Evolutionary conservation across 1,140 invertebrate genomes (phyloP).

Genomic region (Aleiodes sp.): DNA sequence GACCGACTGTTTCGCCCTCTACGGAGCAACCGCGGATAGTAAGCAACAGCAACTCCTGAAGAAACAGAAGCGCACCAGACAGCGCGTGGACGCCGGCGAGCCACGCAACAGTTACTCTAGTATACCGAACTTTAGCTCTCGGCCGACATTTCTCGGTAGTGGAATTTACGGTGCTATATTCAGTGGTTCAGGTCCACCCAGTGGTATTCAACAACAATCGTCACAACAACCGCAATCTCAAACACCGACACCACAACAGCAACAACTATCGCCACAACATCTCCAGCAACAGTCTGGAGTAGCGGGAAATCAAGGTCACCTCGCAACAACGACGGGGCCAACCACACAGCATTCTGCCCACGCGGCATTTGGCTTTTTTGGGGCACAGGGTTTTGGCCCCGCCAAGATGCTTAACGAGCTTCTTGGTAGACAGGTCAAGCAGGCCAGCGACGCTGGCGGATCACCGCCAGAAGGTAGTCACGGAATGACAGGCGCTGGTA

Average conservation of each 20-base stretch:
- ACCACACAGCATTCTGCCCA: conserved; percentile 63
- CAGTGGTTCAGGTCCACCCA: conserved; percentile 60
- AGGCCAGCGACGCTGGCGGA: conserved; percentile 74
- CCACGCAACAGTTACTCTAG: conserved; percentile 91
- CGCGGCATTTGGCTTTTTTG: conserved; percentile 77
- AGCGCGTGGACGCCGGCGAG: conserved; percentile 93
- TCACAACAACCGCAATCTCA: conserved; percentile 43
- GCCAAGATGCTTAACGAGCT: conserved; percentile 87
- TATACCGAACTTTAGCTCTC: conserved; percentile 86
- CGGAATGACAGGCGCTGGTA: conserved; percentile 63
- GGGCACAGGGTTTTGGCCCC: conserved; percentile 75
- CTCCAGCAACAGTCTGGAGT: conserved; percentile 71
- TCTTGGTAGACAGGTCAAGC: conserved; percentile 78
- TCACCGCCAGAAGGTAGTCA: conserved; percentile 65
- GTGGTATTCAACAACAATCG: conserved; percentile 40
- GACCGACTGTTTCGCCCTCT: conserved; percentile 88
- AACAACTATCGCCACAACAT: conserved; percentile 53
- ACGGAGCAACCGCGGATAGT: conserved; percentile 73
- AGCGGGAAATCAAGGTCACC: conserved; percentile 54
- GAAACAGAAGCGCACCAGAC: conserved; percentile 90
- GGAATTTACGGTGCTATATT: conserved; percentile 85
- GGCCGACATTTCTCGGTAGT: conserved; percentile 82
- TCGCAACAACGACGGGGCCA: conserved; percentile 59
- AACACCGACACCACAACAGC: conserved; percentile 44
- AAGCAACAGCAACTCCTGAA: conserved; percentile 79